These are phyloP conservation scores for Phylloscopus trochiloides DNA, from an alignment of 2,113 vertebrate species.

Conservation along the genomic window DNA sequence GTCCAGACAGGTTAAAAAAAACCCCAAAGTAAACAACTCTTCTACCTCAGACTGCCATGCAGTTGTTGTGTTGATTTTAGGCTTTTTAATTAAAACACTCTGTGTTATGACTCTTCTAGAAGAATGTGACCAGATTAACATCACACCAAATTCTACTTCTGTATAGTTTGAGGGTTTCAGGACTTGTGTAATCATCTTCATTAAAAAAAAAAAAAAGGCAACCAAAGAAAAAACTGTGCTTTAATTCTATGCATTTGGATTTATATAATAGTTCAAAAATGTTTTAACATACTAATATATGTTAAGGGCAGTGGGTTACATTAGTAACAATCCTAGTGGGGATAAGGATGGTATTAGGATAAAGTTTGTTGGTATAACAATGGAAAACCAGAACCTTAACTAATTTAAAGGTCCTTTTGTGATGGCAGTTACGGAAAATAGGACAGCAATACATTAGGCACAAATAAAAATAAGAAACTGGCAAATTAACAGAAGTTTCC, in stretches of 20 bases:
- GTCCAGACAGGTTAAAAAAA: neutral
- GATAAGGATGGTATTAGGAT: neutral
- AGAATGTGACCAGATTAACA: neutral
- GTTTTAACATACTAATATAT: neutral
- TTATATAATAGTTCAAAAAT: neutral
- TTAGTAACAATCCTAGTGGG: neutral
- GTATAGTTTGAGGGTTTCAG: neutral
- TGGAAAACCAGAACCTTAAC: conserved; percentile 11
- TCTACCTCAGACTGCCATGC: neutral
- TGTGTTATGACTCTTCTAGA: neutral
- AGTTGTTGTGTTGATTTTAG: neutral
- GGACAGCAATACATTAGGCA: conserved; percentile 1
- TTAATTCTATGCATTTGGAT: neutral
- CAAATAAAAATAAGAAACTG: neutral
- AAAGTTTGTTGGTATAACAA: conserved; percentile 9
- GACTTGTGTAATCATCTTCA: neutral
- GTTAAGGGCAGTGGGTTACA: conserved; percentile 4
- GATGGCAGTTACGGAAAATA: neutral
- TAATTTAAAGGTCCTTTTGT: conserved; percentile 34
- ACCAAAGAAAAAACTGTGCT: neutral
- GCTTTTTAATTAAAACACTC: neutral
- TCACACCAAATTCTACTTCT: neutral
- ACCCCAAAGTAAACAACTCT: neutral
- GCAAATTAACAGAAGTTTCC: neutral
- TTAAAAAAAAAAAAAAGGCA: neutral